phyloP scores from a whole-genome alignment of 2,113 vertebrate species.

The Meleagris gallopavo region DNA sequence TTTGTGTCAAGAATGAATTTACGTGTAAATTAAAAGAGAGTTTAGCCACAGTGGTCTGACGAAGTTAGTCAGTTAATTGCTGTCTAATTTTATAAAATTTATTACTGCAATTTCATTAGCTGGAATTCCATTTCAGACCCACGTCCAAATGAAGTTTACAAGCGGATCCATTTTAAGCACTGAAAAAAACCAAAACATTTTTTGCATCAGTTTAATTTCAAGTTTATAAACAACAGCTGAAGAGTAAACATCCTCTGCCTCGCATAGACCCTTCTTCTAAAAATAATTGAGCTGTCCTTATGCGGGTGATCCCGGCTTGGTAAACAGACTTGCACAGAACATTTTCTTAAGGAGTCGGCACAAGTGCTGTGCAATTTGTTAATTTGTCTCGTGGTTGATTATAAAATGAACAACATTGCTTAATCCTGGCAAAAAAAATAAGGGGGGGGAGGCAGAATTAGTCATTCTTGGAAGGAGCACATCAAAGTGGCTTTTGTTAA shows the following conservation, averaged over 20 bases:
- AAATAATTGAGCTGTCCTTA: neutral
- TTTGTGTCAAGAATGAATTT: slow-evolving; percentile 52
- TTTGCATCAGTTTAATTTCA: slow-evolving; percentile 60
- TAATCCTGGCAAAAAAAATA: slow-evolving; percentile 64
- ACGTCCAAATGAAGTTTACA: neutral
- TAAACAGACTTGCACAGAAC: slow-evolving; percentile 23
- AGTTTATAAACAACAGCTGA: slow-evolving; percentile 72
- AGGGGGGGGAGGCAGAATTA: slow-evolving; percentile 34
- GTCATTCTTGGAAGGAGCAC: slow-evolving; percentile 65
- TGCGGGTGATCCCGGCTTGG: neutral
- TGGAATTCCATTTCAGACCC: slow-evolving; percentile 9
- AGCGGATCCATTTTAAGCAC: neutral
- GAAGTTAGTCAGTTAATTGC: slow-evolving; percentile 45
- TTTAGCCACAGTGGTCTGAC: slow-evolving; percentile 37
- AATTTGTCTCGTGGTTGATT: slow-evolving; percentile 71
- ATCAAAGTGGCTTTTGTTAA: slow-evolving; percentile 79
- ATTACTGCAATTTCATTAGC: slow-evolving; percentile 18
- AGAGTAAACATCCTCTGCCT: slow-evolving; percentile 64
- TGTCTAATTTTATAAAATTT: slow-evolving; percentile 44
- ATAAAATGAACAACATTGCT: slow-evolving; percentile 72
- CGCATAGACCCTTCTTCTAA: neutral
- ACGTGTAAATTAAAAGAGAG: slow-evolving; percentile 8
- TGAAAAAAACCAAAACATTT: neutral
- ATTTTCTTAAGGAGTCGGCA: slow-evolving; percentile 29
- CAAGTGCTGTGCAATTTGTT: slow-evolving; percentile 10